phyloP scores from a whole-genome alignment of 2,113 vertebrate genomes.

The Stigmatopora nigra region DNA sequence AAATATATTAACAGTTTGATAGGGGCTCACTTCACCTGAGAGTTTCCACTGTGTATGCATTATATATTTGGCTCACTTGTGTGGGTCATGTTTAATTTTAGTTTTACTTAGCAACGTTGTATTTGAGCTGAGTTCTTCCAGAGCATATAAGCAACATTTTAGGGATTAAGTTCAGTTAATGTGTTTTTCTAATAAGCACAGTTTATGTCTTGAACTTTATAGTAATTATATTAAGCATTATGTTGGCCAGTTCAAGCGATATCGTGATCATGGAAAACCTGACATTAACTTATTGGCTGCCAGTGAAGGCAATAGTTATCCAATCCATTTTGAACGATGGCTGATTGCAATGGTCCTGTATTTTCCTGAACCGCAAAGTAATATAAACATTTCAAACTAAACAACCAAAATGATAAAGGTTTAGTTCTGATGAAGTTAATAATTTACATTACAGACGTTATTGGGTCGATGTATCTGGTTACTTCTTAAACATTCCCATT shows the following conservation, averaged over 20 bases:
- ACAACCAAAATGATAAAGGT: neutral
- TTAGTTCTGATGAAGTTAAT: neutral
- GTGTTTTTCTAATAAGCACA: neutral
- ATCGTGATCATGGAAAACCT: neutral
- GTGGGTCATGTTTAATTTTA: neutral
- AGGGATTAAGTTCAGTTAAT: neutral
- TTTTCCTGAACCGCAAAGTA: no score
- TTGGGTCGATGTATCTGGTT: constrained; percentile 35
- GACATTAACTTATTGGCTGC: neutral
- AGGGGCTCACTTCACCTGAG: neutral
- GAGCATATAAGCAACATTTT: neutral
- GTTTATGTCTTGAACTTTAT: neutral
- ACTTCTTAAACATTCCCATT: constrained; percentile 35
- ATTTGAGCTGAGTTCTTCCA: neutral
- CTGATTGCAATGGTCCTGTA: no score
- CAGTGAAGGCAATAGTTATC: no score
- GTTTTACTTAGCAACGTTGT: neutral
- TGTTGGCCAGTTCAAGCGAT: neutral
- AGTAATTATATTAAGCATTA: neutral
- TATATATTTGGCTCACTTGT: neutral
- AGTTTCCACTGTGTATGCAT: neutral
- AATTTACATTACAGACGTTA: constrained; percentile 4
- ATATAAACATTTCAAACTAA: neutral
- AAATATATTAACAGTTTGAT: neutral
- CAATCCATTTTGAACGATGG: no score